Evolutionary conservation across 2,113 vertebrate species (phyloP), one percentile per base, ranked within the genome.

Genomic region (Morphnarchus princeps): DNA sequence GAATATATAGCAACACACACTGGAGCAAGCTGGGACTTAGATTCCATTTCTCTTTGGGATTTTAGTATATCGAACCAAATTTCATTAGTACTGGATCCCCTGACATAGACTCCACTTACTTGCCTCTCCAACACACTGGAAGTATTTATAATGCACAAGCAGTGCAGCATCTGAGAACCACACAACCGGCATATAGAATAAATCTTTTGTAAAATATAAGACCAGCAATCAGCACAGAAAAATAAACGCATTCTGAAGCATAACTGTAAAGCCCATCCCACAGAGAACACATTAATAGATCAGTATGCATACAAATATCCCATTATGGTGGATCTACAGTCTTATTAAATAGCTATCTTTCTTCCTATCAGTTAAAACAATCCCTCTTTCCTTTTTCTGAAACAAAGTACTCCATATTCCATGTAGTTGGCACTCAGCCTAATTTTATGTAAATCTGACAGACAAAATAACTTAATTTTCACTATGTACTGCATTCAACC

Each of bases 291-390:
- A 57, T 73, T 49, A 70, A 90, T 82, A 94, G 74, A 90, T 83
- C 67, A 62, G 36, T 73, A 55, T 47, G 63, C 50, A 62, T 47
- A 82, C 73, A 96, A 90, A 92, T 83, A 93, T 42, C 63, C 67
- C 67, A 67, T 92, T 85, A 87, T 29, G 55, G 57, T 61, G n/a
- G 19, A 83, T 79, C 73, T 74, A 87, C 15, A 88, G 40, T 66
- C 42, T 43, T 86, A 86, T 76, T 81, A 93, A 92, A 83, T 34
- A 90, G 12, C 58, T 77, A 50, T 95, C 63, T 69, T 94, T 94
- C 67, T 69, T 87, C 59, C 49, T 82, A 90, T 93, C 89, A 58
- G n/a, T 89, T 94, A 91, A 93, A 96, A 89, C 88, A 91, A 88
- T 45, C 59, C 7, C 42, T 71, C 69, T 70, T 40, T 67, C 25